Percentiles rank a stretch among this genome's conserved stretches.
phyloP scores from a whole-genome alignment of 2,113 vertebrate genomes.

The Brachyhypopomus gauderio region DNA sequence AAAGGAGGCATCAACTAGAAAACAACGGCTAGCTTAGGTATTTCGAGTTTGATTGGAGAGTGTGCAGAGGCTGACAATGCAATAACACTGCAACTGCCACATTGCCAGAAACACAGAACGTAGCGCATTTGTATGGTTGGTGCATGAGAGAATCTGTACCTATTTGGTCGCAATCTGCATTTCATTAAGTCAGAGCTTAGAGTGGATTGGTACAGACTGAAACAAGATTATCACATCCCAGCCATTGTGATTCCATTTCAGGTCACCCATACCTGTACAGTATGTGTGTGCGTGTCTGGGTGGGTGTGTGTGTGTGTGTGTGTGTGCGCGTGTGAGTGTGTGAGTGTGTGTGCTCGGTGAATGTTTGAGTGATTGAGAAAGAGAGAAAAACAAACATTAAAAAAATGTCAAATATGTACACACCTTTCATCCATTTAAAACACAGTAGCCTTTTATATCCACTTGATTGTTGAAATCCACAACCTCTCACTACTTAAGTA shows the following conservation, averaged over 20 bases:
- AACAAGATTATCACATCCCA: slow-evolving; percentile 34
- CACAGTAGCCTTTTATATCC: too few species aligned
- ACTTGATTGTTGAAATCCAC: too few species aligned
- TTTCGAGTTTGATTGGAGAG: neutral
- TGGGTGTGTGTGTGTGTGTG: slow-evolving; percentile 14
- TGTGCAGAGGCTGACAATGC: too few species aligned
- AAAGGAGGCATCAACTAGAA: neutral
- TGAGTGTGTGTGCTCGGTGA: neutral
- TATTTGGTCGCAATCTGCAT: neutral
- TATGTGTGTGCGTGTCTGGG: too few species aligned
- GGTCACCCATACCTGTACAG: slow-evolving; percentile 19
- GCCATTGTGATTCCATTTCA: slow-evolving; percentile 26
- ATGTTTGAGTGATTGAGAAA: too few species aligned
- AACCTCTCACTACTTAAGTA: too few species aligned
- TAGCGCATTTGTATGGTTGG: neutral
- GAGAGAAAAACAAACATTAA: too few species aligned
- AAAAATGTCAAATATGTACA: too few species aligned
- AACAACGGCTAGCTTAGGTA: slow-evolving; percentile 1
- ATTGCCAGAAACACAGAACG: neutral
- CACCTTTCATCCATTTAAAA: too few species aligned
- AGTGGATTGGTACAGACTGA: slow-evolving; percentile 34
- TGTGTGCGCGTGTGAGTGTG: slow-evolving; percentile 22
- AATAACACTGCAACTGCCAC: too few species aligned
- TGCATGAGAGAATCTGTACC: neutral
- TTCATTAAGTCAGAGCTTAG: slow-evolving; percentile 42